Percentiles rank a stretch among this genome's conserved stretches.
Evolutionary conservation across 2,888 invertebrate species (phyloP).

Genomic region (Sialis lutaria): DNA sequence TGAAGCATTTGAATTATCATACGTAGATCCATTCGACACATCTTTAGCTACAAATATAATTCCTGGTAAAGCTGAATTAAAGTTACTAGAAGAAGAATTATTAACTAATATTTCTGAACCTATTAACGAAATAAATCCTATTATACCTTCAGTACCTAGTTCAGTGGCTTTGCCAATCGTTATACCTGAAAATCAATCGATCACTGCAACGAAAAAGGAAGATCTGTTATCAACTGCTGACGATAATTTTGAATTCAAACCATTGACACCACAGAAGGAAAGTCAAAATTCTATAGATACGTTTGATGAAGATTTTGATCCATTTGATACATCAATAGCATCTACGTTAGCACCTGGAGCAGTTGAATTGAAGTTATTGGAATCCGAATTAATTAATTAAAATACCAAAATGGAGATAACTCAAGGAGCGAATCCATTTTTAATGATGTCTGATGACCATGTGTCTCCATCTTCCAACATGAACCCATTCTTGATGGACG

Average conservation of each 20-base stretch:
- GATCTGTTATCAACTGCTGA: constrained; percentile 17
- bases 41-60: constrained; percentile 60
- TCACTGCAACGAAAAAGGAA: constrained; percentile 6
- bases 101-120: constrained; percentile 30
- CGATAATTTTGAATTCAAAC: constrained; percentile 20
- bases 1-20: constrained; percentile 25
- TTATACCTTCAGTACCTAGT: constrained; percentile 12
- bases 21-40: constrained; percentile 74
- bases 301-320: constrained; percentile 38
- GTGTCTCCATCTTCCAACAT: constrained; percentile 32
- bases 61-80: constrained; percentile 64
- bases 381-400: constrained; percentile 47
- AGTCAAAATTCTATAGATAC: constrained; percentile 6
- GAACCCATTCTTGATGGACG: constrained; percentile 51
- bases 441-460: constrained; percentile 51
- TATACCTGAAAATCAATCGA: neutral
- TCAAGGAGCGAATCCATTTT: constrained; percentile 57
- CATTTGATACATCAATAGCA: constrained; percentile 72
- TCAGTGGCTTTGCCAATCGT: neutral
- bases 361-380: constrained; percentile 59
- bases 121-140: constrained; percentile 17
- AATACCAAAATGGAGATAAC: constrained; percentile 30
- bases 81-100: constrained; percentile 57
- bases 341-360: constrained; percentile 54
- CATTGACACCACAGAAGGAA: constrained; percentile 21